Evolutionary conservation across 2,797 vertebrate species (phyloP), one percentile per base, ranked within the genome.

Genomic region (Karalla daura): DNA sequence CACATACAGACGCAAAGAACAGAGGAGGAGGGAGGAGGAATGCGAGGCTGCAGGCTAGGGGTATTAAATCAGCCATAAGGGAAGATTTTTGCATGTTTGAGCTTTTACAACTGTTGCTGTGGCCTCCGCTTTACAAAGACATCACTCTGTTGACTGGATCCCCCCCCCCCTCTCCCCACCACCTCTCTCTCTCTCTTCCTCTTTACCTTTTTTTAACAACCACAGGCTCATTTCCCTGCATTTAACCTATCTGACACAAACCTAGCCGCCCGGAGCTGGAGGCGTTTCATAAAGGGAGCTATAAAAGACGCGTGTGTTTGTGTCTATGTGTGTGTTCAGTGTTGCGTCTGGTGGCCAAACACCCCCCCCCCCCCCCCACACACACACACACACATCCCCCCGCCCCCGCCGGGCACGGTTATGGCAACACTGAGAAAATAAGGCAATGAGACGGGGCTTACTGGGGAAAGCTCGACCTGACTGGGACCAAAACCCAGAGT

Each of bases 51-150:
- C 24, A 56, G 79, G 72, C 64, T 41, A 28, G 18, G 18, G n/a
- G 39, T 62, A 71, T 81, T 81, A 66, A 78, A 55, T 52, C 53
- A 63, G 73, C 68, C 78, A 76, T 63, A 52, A 37, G 32, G 33
- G 76, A 73, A 62, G 52, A 76, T 78, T 84, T n/a, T 74, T 74
- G 75, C 78, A 87, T 84, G 72, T 80, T 87, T 81, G 39, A 75
- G 72, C 76, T 81, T 86, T 73, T 75, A 76, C 60, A 74, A 74
- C 66, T 78, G 84, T 84, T 83, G 80, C 77, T 78, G 75, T 74
- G 68, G 76, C 23, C 7, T 21, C 78, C 68, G 54, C 43, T 65
- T 78, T 47, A 72, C 7, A 70, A 23, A 58, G 37, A 35, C 52
- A 28, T 1, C 32, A 21, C 45, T 51, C 14, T 40, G 24, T 63